Evolutionary conservation across 2,113 vertebrate species (phyloP), one percentile per base, ranked within the genome.

Genomic region (Leptobrachium ailaonicum): DNA sequence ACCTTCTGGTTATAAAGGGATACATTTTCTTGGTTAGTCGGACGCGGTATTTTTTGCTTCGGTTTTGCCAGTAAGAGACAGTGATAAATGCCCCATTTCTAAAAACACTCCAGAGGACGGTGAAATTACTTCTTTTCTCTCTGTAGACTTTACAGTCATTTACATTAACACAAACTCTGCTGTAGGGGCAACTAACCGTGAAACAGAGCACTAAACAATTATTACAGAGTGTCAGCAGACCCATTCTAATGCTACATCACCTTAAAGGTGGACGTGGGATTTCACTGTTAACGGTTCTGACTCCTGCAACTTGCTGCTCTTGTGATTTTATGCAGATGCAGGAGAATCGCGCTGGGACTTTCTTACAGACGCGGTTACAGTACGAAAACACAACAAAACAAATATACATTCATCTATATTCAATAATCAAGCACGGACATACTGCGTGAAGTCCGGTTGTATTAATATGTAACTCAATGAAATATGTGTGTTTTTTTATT

Each of bases 91-190:
- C 67, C 56, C 76, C 76, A 41, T 78, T 78, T 71, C 76, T 71
- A 44, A 68, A 78, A 78, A 71, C 69, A 66, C 68, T 78, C 76
- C 45, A 71, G 76, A 78, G 76, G 76, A 47, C 77, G 72, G 44
- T 79, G 68, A 79, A 79, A 79, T 72, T 72, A 72, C 77, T 66
- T 79, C 70, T 79, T 71, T 54, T 20, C 77, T 66, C 68, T 79
- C 77, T 66, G 69, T 71, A 78, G 77, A 66, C 60, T 72, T 72
- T 42, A 72, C 44, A 79, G 58, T 71, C 77, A 79, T 79, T 79
- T 79, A 79, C 71, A 79, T 72, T 79, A 64, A 79, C 69, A 79
- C 69, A 79, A 72, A 79, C 60, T 79, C 77, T 12, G 44, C 58
- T 11, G 47, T 72, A 47, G 56, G 60, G 41, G 43, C 70, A 50